Percentiles rank a stretch among this genome's conserved stretches.
These are phyloP conservation scores for Myxocyprinus asiaticus DNA, from an alignment of 2,113 vertebrate genomes.

Conservation along the genomic window DNA sequence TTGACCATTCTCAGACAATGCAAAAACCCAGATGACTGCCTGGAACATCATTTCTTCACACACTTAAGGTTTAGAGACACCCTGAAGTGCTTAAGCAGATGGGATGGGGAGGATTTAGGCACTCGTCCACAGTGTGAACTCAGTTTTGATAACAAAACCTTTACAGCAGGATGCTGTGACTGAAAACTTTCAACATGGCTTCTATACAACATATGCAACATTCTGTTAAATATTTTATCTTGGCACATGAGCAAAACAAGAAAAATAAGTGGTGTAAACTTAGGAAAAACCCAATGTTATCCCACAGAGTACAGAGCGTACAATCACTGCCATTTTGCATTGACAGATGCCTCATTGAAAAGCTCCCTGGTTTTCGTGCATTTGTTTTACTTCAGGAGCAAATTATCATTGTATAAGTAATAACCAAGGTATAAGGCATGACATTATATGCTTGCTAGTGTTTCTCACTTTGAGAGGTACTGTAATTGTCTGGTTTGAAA, in stretches of 20 bases:
- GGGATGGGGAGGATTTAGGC: slow-evolving; percentile 53
- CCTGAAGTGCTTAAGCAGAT: slow-evolving; percentile 70
- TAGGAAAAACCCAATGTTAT: too few relatives aligned
- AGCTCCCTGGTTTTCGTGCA: neutral
- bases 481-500: too few relatives aligned
- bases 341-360: neutral
- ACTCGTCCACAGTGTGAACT: slow-evolving; percentile 51
- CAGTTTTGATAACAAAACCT: slow-evolving; percentile 58
- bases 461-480: too few relatives aligned
- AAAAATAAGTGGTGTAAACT: neutral
- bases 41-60: slow-evolving; percentile 57
- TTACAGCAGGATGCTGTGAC: slow-evolving; percentile 35
- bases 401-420: neutral
- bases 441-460: too few relatives aligned
- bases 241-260: neutral
- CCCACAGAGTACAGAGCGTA: neutral
- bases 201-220: neutral
- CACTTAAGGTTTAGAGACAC: slow-evolving; percentile 61
- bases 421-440: too few relatives aligned
- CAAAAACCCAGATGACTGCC: neutral
- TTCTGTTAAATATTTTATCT: slow-evolving; percentile 10
- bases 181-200: neutral
- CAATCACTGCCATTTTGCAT: neutral
- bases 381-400: neutral
- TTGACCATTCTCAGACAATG: neutral